Conservation (phyloP, 2,797 vertebrate species). For the Lutjanus argentimaculatus region DNA sequence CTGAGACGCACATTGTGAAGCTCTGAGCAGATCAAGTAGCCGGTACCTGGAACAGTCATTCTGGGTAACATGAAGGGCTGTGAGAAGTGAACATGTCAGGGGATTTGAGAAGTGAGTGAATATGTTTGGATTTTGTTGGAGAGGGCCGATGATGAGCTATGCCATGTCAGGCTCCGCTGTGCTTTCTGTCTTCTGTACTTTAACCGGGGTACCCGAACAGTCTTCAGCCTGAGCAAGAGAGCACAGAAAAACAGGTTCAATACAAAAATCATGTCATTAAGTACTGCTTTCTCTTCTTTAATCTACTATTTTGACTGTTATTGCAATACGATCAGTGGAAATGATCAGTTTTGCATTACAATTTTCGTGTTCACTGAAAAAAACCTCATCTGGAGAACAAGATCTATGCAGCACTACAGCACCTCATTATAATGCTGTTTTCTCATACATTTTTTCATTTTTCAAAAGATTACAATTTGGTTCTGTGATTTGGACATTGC, state of each 20-base stretch:
- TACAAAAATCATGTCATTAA: neutral
- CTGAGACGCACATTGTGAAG: neutral
- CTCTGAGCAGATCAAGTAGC: neutral
- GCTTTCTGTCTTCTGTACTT: slow-evolving; percentile 72
- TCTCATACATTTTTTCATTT: too few relatives aligned
- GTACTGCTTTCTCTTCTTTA: too few relatives aligned
- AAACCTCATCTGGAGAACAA: too few relatives aligned
- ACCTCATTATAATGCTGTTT: too few relatives aligned
- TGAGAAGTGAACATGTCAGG: neutral
- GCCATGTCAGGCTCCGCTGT: slow-evolving; percentile 46
- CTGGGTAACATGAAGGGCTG: neutral
- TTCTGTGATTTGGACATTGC: too few relatives aligned
- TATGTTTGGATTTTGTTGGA: neutral
- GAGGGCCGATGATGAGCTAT: slow-evolving; percentile 21
- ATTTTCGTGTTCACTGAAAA: too few relatives aligned
- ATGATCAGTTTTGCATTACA: too few relatives aligned
- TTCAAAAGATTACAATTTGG: too few relatives aligned
- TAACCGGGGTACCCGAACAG: slow-evolving; percentile 73
- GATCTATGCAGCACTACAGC: too few relatives aligned
- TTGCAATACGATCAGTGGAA: too few relatives aligned
- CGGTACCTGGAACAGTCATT: slow-evolving; percentile 11
- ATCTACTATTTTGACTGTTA: too few relatives aligned
- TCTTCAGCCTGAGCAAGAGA: slow-evolving; percentile 68
- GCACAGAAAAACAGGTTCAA: slow-evolving; percentile 10
- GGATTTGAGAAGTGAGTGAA: neutral